These are phyloP conservation scores for Thaumetopoea pityocampa DNA, from an alignment of 1,140 invertebrate species.

Conservation along the genomic window DNA sequence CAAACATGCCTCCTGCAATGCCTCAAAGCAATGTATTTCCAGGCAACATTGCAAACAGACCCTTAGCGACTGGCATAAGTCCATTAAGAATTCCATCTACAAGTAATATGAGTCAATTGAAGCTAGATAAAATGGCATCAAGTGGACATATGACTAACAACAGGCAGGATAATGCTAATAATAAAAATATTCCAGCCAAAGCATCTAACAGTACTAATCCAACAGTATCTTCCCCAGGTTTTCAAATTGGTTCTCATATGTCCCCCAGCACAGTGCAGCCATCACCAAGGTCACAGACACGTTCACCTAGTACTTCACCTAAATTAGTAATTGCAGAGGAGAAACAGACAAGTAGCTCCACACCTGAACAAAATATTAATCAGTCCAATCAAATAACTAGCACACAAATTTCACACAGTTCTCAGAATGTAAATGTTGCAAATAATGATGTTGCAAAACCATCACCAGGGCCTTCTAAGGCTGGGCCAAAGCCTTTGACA, in stretches of 20 bases:
- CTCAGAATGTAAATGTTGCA: slow-evolving; percentile 33
- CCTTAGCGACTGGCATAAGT: slow-evolving; percentile 30
- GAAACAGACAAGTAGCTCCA: slow-evolving; percentile 48
- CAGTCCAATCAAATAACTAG: slow-evolving; percentile 65
- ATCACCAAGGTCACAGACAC: slow-evolving; percentile 62
- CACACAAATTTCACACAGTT: slow-evolving; percentile 49
- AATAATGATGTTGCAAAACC: slow-evolving; percentile 51
- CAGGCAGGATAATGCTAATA: slow-evolving; percentile 35
- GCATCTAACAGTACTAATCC: slow-evolving; percentile 28
- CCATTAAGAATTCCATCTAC: slow-evolving; percentile 50
- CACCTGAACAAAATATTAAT: slow-evolving; percentile 44
- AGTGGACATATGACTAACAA: slow-evolving; percentile 17
- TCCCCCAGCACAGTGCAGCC: slow-evolving; percentile 42
- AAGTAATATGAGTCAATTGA: slow-evolving; percentile 46
- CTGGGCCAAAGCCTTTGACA: slow-evolving; percentile 45
- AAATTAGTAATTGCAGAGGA: slow-evolving; percentile 74
- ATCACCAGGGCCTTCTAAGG: slow-evolving; percentile 50
- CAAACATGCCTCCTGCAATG: slow-evolving; percentile 34
- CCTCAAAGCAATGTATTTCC: slow-evolving; percentile 47
- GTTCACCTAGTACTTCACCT: slow-evolving; percentile 73
- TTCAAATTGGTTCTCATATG: slow-evolving; percentile 35
- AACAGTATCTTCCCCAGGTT: slow-evolving; percentile 37
- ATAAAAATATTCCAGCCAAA: slow-evolving; percentile 41
- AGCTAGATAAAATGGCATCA: slow-evolving; percentile 44
- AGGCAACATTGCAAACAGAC: slow-evolving; percentile 37